Evolutionary conservation across 2,113 vertebrate genomes (phyloP).

Genomic region (Ardeotis arabs): DNA sequence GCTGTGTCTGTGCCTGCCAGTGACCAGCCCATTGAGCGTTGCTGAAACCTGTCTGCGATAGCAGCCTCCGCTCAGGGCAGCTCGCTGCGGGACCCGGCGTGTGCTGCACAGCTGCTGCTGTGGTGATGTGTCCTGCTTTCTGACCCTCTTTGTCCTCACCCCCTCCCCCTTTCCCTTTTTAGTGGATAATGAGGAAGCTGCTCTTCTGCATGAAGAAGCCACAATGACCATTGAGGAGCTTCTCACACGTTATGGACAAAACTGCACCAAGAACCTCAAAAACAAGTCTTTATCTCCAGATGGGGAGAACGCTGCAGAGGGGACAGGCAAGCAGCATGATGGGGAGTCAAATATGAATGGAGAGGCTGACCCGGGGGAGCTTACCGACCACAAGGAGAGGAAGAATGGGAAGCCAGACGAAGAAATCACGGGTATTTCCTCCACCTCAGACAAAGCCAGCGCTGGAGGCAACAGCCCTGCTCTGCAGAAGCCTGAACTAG

Average conservation of each 20-base stretch:
- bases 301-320: conserved; percentile 48
- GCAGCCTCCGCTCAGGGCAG: background rate
- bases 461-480: conserved; percentile 65
- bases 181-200: conserved; percentile 98
- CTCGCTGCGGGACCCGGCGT: background rate
- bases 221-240: conserved; percentile 99
- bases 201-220: conserved; percentile 95
- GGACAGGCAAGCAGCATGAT: conserved; percentile 75
- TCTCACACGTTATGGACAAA: conserved; percentile 93
- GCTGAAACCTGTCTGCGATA: background rate
- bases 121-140: background rate
- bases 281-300: conserved; percentile 47
- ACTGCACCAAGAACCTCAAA: conserved; percentile 84
- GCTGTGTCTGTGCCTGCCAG: background rate
- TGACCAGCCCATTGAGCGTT: background rate
- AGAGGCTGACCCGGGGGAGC: conserved; percentile 80
- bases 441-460: conserved; percentile 71
- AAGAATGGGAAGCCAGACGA: conserved; percentile 75
- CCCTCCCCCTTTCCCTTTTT: background rate
- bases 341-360: conserved; percentile 83
- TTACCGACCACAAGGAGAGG: conserved; percentile 69
- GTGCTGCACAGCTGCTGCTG: background rate
- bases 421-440: conserved; percentile 75
- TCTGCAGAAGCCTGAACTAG: conserved; percentile 67
- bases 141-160: conserved; percentile 3